Base-by-base conservation (phyloP, 2,888 invertebrate species). In the Campopleginae sp. region DNA sequence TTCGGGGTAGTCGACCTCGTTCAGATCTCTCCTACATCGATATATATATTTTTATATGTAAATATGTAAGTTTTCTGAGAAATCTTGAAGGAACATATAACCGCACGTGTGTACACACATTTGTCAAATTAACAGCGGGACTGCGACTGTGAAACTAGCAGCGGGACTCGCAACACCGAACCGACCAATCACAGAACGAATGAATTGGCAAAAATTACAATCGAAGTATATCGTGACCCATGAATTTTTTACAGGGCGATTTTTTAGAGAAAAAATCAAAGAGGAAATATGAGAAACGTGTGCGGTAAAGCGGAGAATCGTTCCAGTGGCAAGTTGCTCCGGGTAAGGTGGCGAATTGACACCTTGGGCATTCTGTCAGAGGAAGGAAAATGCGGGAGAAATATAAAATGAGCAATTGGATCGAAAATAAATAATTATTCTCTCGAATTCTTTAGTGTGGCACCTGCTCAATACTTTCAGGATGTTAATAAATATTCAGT, bases 391-490 rank as follows among this genome's bases (percentile, higher is more conserved):
- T 33, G 7, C 10, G 0, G 8, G 4, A 84, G 58, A 48, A 81
- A 78, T 71, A 58, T 48, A 76, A 7, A 19, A 46, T 42, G 14
- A 75, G 58, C 38, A 48, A 70, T 61, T 65, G 48, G 14, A 48
- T 80, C 12, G 68, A 68, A 48, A 82, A 87, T 86, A 86, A 87
- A 86, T 86, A 84, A 84, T 78, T 79, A 70, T 75, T 74, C 8
- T 81, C 54, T 65, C 38, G 19, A 79, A 78, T 58, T 44, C 54
- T 58, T 10, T 8, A 38, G 27, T 70, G 65, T 86, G 83, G 82
- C 83, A 80, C 70, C 66, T 66, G 76, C 58, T 84, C 74, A 72
- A 63, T 80, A 82, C 76, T 48, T 86, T 80, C 75, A 17, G 31
- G 71, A 71, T 68, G 72, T 74, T 63, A 86, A 86, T 86, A 87